Percentiles rank a stretch among this genome's conserved stretches.
These are phyloP conservation scores for Pedicia rivosa DNA, from an alignment of 2,888 invertebrate genomes.

Conservation along the genomic window DNA sequence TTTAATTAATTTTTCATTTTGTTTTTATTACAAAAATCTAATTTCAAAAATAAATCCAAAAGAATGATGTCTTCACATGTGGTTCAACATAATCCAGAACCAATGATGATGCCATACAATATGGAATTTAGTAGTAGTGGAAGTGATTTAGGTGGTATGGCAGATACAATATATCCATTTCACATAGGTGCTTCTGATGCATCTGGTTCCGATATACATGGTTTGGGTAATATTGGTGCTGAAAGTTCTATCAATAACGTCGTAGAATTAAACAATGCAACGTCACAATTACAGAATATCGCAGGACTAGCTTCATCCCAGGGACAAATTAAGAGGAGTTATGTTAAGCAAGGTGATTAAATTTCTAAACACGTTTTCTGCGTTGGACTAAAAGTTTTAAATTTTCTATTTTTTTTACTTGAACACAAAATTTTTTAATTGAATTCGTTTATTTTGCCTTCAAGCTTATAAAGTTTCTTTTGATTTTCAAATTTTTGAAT, in stretches of 20 bases:
- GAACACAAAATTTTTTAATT: too few species aligned
- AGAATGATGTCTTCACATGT: constrained; percentile 28
- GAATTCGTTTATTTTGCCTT: too few species aligned
- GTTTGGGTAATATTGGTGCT: constrained; percentile 6
- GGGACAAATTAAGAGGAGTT: constrained; percentile 1
- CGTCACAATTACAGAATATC: constrained; percentile 16
- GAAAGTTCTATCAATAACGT: constrained; percentile 23
- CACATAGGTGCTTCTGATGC: constrained; percentile 23
- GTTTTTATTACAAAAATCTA: too few species aligned
- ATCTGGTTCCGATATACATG: constrained; percentile 13
- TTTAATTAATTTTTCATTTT: not conserved
- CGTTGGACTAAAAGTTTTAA: too few species aligned
- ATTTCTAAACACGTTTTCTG: too few species aligned
- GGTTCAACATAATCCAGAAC: constrained; percentile 15
- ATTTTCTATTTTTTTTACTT: too few species aligned
- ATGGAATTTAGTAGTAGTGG: constrained; percentile 25
- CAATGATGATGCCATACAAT: constrained; percentile 29
- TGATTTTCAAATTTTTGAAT: too few species aligned
- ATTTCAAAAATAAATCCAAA: constrained; percentile 3
- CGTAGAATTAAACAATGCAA: constrained; percentile 23
- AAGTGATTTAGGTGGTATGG: constrained; percentile 1
- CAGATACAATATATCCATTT: constrained; percentile 11
- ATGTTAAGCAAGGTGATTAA: too few species aligned
- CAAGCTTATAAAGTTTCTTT: too few species aligned
- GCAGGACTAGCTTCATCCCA: constrained; percentile 7